Conservation (phyloP, 2,113 vertebrate genomes). For the Porphyrio hochstetteri region DNA sequence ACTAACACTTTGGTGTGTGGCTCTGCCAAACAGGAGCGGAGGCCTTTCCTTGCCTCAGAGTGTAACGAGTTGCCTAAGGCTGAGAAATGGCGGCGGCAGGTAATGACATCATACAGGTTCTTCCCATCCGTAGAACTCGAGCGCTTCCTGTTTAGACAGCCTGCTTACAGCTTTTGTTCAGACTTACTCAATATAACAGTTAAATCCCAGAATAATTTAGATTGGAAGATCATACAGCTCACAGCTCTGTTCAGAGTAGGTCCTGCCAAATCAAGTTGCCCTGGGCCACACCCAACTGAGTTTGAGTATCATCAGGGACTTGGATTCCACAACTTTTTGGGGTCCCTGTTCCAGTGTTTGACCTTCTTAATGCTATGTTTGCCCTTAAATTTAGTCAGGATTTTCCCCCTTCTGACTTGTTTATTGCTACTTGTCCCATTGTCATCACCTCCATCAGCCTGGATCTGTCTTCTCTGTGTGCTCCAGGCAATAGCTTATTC, state of each 20-base stretch:
- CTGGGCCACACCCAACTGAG: not conserved
- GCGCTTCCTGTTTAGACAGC: not conserved
- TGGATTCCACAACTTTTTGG: not conserved
- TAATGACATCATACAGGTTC: slow-evolving; percentile 1
- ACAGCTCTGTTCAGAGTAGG: not conserved
- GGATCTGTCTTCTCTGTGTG: not conserved
- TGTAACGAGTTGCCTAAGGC: slow-evolving; percentile 95
- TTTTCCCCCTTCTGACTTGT: not conserved
- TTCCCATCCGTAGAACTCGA: rapidly evolving
- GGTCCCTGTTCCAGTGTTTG: not conserved
- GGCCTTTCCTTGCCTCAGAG: slow-evolving; percentile 95
- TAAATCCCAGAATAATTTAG: not conserved
- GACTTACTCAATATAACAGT: not conserved
- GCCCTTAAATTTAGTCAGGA: not conserved
- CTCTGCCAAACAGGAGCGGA: slow-evolving; percentile 82
- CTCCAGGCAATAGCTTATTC: not conserved
- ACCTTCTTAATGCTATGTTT: not conserved
- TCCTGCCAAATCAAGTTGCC: not conserved
- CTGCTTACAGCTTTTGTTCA: not conserved
- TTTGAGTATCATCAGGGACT: not conserved
- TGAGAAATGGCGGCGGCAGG: slow-evolving; percentile 97
- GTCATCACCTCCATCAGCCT: not conserved
- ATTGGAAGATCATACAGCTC: not conserved
- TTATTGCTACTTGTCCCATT: not conserved
- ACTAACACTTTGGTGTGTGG: not conserved